Conservation (phyloP, 30 jellyfish, hydroid and myxozoan species). For the Pseudorhiza aurosa region DNA sequence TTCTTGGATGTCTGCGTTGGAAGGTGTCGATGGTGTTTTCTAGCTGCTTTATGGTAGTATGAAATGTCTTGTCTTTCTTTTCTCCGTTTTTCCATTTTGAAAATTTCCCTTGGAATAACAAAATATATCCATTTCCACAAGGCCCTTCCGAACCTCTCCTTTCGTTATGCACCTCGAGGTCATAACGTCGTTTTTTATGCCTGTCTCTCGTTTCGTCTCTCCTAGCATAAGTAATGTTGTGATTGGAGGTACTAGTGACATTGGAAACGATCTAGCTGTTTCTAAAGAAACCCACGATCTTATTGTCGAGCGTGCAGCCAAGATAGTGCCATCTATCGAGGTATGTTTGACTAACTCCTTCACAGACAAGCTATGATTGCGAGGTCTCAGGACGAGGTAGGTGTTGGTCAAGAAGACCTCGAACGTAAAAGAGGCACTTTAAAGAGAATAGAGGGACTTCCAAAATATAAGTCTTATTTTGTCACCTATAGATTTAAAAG, state of each 20-base stretch:
- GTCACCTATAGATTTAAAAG: no score
- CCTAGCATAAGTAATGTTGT: slow-evolving; percentile 22
- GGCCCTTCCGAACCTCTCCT: background rate
- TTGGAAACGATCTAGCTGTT: background rate
- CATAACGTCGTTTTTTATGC: background rate
- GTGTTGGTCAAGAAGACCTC: no score
- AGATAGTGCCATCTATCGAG: slow-evolving; percentile 61
- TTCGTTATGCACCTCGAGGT: background rate
- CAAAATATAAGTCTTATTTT: no score
- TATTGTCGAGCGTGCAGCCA: slow-evolving; percentile 11
- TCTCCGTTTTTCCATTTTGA: no score
- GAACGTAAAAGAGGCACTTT: no score
- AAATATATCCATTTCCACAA: background rate
- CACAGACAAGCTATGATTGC: no score
- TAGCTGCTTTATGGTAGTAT: no score
- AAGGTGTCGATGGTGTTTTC: no score
- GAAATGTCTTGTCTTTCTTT: no score
- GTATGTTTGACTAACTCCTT: slow-evolving; percentile 45
- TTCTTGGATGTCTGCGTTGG: no score
- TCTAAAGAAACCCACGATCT: slow-evolving; percentile 9
- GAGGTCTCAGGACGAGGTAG: no score
- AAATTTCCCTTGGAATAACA: background rate
- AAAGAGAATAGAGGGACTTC: no score
- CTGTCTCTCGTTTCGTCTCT: background rate
- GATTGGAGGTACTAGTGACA: slow-evolving; percentile 71